Conservation (phyloP, 2,797 vertebrate species). For the Aphelocoma californica region DNA sequence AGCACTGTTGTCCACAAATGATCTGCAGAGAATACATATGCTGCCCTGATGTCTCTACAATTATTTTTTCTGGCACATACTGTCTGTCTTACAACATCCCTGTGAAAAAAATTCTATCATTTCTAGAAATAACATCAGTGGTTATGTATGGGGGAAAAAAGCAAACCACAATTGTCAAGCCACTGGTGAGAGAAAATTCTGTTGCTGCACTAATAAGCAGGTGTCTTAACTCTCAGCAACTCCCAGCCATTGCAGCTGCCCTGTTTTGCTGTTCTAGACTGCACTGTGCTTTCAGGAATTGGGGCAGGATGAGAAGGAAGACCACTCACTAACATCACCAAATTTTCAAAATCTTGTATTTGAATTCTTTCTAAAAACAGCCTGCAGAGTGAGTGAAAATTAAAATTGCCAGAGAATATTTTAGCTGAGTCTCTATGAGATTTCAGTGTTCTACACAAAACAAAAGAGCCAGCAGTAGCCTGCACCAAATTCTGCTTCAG, state of each 20-base stretch:
- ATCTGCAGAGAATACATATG: background rate
- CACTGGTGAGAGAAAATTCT: background rate
- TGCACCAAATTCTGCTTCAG: background rate
- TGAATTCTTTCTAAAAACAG: background rate
- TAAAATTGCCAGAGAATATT: background rate
- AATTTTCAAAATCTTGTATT: background rate
- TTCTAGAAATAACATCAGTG: background rate
- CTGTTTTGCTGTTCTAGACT: background rate
- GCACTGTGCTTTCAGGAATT: background rate
- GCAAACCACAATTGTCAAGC: background rate
- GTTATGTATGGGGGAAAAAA: background rate
- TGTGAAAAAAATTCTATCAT: background rate
- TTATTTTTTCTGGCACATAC: background rate
- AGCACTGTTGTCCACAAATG: background rate
- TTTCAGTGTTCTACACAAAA: background rate
- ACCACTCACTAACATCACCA: background rate
- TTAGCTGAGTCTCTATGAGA: background rate
- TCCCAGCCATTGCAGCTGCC: background rate
- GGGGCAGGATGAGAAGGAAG: background rate
- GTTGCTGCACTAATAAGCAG: background rate
- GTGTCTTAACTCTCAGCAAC: background rate
- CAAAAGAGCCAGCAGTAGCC: background rate
- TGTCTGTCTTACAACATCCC: background rate
- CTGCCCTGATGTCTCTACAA: background rate
- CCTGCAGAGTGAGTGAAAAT: background rate